Conservation (phyloP, 1,140 invertebrate genomes). For the Zaprionus gabonicus region DNA sequence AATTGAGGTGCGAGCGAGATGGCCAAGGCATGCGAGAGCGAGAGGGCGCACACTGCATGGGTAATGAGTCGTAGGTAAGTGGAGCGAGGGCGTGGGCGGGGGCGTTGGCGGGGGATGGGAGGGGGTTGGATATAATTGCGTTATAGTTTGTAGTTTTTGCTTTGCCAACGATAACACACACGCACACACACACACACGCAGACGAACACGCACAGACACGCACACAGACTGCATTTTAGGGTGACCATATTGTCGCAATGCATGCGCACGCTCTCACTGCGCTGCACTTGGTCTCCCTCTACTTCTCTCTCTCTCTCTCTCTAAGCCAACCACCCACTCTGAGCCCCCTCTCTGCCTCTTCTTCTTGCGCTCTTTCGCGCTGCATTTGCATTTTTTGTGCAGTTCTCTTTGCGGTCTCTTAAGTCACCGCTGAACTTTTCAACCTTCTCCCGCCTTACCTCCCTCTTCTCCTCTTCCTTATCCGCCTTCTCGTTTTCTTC, state of each 20-base stretch:
- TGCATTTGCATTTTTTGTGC: slow-evolving; percentile 38
- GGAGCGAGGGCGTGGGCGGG: neutral
- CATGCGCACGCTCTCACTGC: slow-evolving; percentile 71
- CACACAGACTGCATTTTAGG: slow-evolving; percentile 47
- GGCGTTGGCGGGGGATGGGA: neutral
- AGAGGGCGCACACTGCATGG: slow-evolving; percentile 1
- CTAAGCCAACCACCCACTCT: no score
- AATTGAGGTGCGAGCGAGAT: slow-evolving; percentile 44
- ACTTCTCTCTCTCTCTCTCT: slow-evolving; percentile 9
- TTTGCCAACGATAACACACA: slow-evolving; percentile 71
- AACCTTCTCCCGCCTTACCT: slow-evolving; percentile 10
- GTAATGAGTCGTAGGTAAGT: slow-evolving; percentile 42
- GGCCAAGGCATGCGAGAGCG: slow-evolving; percentile 17
- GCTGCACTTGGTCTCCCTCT: slow-evolving; percentile 19
- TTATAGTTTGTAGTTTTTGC: slow-evolving; percentile 78
- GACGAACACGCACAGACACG: slow-evolving; percentile 12
- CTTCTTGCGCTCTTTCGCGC: neutral
- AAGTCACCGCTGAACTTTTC: slow-evolving; percentile 32
- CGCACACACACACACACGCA: slow-evolving; percentile 30
- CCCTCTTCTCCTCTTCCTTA: neutral
- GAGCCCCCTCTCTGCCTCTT: neutral
- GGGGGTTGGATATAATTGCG: slow-evolving; percentile 72
- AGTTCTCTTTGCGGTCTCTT: slow-evolving; percentile 49
- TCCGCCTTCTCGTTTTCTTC: slow-evolving; percentile 14
- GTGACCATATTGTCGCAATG: slow-evolving; percentile 57